These are phyloP conservation scores for Laticauda colubrina DNA, from an alignment of 2,113 vertebrate genomes.

Conservation along the genomic window DNA sequence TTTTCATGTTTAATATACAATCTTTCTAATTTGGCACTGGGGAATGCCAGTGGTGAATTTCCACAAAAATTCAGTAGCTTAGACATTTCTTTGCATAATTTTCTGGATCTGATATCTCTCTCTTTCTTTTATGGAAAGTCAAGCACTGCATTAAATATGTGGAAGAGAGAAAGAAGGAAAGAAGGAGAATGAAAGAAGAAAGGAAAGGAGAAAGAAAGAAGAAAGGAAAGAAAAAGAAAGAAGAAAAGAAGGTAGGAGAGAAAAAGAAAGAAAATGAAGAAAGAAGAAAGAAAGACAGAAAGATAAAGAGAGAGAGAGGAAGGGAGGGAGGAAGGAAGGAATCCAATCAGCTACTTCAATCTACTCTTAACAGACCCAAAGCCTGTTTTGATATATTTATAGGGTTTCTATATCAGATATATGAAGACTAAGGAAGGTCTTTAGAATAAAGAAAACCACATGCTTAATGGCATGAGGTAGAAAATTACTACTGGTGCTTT, in stretches of 20 bases:
- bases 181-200: neutral
- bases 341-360: conserved; percentile 67
- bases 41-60: conserved; percentile 32
- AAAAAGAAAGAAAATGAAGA: neutral
- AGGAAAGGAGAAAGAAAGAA: neutral
- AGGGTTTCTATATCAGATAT: conserved; percentile 70
- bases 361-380: conserved; percentile 54
- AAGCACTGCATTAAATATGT: conserved; percentile 67
- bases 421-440: conserved; percentile 62
- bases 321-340: too few species aligned
- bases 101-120: conserved; percentile 64
- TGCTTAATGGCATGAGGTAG: conserved; percentile 61
- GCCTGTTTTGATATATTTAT: conserved; percentile 60
- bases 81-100: conserved; percentile 59
- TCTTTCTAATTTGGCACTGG: conserved; percentile 61
- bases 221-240: neutral
- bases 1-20: conserved; percentile 61
- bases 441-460: conserved; percentile 60
- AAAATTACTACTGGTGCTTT: conserved; percentile 64
- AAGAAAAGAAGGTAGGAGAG: neutral
- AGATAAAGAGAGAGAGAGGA: neutral
- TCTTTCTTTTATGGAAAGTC: conserved; percentile 56
- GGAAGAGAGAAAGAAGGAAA: conserved; percentile 8
- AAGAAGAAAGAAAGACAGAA: too few species aligned
- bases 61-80: conserved; percentile 59